Percentiles rank a stretch among this genome's conserved stretches.
phyloP scores from a whole-genome alignment of 2,113 vertebrate genomes.

The Lagopus leucura region DNA sequence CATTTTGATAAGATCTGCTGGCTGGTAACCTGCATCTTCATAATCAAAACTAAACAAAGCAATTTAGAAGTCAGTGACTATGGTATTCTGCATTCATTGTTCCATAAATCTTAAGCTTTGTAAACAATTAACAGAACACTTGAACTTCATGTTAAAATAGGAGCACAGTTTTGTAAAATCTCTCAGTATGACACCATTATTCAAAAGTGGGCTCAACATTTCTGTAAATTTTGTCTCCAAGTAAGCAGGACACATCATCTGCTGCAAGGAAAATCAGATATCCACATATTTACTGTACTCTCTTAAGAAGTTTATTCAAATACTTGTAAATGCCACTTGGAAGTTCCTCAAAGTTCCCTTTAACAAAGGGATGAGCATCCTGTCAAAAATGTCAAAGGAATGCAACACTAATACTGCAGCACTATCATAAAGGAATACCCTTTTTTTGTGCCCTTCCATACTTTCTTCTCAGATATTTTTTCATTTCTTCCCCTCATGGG shows the following conservation, averaged over 20 bases:
- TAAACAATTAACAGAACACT: background rate
- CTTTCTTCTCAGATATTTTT: background rate
- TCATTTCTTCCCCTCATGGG: background rate
- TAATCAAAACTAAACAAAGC: conserved; percentile 90
- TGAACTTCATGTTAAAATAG: background rate
- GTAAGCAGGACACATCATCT: background rate
- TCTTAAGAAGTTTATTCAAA: background rate
- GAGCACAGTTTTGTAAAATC: background rate
- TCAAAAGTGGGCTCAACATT: background rate
- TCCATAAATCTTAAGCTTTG: background rate
- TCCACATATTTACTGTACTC: background rate
- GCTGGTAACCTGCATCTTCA: conserved; percentile 92
- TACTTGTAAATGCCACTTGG: background rate
- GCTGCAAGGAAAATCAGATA: background rate
- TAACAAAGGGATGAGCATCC: background rate
- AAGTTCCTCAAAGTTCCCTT: background rate
- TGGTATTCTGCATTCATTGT: background rate
- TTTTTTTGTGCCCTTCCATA: background rate
- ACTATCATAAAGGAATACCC: background rate
- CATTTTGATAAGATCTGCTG: conserved; percentile 92
- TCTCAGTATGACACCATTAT: background rate
- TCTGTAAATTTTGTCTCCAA: background rate
- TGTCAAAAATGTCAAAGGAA: background rate
- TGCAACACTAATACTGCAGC: background rate
- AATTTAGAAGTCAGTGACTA: background rate